A percentile compares a stretch with the other conserved stretches of the same genome.
Evolutionary conservation across 2,797 vertebrate species (phyloP).

Genomic region (Cichlasoma orientale): DNA sequence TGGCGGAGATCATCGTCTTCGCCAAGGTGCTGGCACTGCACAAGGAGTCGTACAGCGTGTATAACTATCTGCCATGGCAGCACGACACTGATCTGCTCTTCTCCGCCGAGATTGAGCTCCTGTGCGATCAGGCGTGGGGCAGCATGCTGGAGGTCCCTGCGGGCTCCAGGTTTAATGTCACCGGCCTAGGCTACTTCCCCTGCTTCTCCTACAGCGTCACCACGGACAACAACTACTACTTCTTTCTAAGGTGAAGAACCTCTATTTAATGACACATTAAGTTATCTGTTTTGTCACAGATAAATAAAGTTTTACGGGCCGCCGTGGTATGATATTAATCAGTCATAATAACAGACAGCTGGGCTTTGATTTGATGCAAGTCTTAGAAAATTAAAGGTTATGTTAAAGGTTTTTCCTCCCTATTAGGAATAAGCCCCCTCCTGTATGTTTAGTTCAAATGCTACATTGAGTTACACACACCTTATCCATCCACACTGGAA

Average conservation of each 20-base stretch:
- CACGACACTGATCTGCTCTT: constrained; percentile 83
- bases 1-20: constrained; percentile 87
- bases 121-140: constrained; percentile 89
- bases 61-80: constrained; percentile 86
- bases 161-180: constrained; percentile 86
- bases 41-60: constrained; percentile 83
- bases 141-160: constrained; percentile 88
- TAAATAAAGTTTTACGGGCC: not conserved
- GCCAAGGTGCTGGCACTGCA: constrained; percentile 85
- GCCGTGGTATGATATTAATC: not conserved
- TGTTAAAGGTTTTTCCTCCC: no score
- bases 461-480: not conserved
- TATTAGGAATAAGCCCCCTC: not conserved
- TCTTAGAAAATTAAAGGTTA: not conserved
- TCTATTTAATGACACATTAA: no score
- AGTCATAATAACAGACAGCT: not conserved
- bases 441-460: not conserved
- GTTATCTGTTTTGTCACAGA: not conserved
- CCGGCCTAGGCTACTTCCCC: constrained; percentile 85
- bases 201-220: constrained; percentile 87
- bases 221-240: constrained; percentile 87
- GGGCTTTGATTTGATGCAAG: not conserved
- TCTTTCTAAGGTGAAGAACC: constrained; percentile 84
- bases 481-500: not conserved
- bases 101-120: constrained; percentile 86